Percentiles rank a stretch among this genome's conserved stretches.
Evolutionary conservation across 2,113 vertebrate genomes (phyloP).

Genomic region (Pyxicephalus adspersus): DNA sequence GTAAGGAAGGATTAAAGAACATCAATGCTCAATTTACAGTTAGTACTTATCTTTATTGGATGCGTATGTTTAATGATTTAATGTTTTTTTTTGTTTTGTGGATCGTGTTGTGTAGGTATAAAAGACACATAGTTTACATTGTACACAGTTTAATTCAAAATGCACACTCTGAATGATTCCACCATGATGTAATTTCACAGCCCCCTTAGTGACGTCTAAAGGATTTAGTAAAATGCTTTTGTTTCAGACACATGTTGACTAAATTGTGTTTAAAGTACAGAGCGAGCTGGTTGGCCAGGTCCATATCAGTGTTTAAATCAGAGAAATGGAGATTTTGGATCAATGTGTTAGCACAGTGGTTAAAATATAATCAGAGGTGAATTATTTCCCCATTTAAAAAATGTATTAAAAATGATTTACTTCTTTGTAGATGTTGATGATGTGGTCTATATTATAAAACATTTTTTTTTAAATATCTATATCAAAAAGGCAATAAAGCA

Average conservation of each 20-base stretch:
- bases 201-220: background rate
- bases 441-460: background rate
- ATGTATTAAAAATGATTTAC: background rate
- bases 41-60: no score
- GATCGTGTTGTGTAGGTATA: no score
- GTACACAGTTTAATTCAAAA: background rate
- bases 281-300: background rate
- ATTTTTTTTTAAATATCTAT: no score
- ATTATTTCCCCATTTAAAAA: background rate
- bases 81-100: no score
- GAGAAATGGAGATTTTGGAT: conserved; percentile 17
- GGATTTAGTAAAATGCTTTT: conserved; percentile 9
- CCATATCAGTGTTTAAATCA: conserved; percentile 45
- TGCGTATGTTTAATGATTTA: no score
- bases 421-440: background rate
- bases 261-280: conserved; percentile 41
- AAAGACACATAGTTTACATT: no score
- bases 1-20: no score
- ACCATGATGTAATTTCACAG: background rate
- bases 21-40: no score
- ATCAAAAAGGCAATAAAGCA: no score
- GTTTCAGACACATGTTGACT: conserved; percentile 20
- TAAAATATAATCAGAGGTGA: conserved; percentile 36
- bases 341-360: conserved; percentile 41
- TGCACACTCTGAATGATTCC: background rate